phyloP scores from a whole-genome alignment of 2,797 vertebrate genomes.

The Enteromius viviparus region DNA sequence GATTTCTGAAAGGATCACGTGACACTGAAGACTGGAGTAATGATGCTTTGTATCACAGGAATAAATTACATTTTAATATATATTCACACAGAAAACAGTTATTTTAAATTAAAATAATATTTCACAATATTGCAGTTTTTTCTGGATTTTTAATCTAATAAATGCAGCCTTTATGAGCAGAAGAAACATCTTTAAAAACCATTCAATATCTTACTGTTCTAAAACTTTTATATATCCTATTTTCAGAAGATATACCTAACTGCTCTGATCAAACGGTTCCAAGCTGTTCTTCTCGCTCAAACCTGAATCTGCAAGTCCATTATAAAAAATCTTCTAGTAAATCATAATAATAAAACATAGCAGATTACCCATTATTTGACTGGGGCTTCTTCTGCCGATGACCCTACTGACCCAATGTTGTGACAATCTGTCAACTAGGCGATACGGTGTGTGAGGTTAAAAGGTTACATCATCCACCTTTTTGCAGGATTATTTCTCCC shows the following conservation, averaged over 20 bases:
- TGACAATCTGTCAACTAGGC: neutral
- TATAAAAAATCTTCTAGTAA: neutral
- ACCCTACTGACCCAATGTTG: neutral
- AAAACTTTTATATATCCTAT: no score
- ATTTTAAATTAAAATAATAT: no score
- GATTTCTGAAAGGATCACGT: no score
- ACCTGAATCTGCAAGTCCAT: neutral
- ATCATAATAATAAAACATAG: constrained; percentile 5
- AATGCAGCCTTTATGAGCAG: no score
- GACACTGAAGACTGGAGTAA: no score
- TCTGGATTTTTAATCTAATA: no score
- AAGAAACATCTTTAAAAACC: no score
- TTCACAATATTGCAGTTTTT: no score
- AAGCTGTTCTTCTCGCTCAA: neutral
- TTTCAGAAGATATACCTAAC: neutral
- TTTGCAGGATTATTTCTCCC: constrained; percentile 37
- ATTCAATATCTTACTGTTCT: no score
- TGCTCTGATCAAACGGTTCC: neutral
- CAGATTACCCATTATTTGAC: neutral
- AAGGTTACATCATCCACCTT: constrained; percentile 38
- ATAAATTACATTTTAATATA: no score
- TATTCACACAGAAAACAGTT: no score
- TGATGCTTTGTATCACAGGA: no score
- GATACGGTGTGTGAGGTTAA: constrained; percentile 36
- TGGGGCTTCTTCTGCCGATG: neutral